Percentiles rank a stretch among this genome's conserved stretches.
These are phyloP conservation scores for Thera obeliscata DNA, from an alignment of 2,888 invertebrate species.

Conservation along the genomic window DNA sequence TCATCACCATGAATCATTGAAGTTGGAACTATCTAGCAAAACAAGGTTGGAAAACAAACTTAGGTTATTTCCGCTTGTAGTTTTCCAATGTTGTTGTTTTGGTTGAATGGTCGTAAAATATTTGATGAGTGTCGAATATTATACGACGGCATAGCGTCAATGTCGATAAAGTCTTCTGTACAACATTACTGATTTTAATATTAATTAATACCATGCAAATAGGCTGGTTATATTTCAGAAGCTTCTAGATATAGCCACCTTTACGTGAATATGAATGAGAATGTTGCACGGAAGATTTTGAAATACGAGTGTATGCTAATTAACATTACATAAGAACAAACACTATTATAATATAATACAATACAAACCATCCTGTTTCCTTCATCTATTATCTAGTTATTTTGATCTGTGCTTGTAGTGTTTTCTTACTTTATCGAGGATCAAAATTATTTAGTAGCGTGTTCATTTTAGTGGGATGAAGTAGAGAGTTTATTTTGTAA, in stretches of 20 bases:
- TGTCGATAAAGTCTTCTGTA: constrained; percentile 59
- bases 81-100: constrained; percentile 59
- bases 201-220: constrained; percentile 21
- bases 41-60: constrained; percentile 54
- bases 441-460: constrained; percentile 48
- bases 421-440: constrained; percentile 68
- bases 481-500: constrained; percentile 65
- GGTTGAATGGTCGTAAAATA: constrained; percentile 61
- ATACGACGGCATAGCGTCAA: constrained; percentile 70
- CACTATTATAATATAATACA: constrained; percentile 34
- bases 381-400: constrained; percentile 62
- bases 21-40: constrained; percentile 62
- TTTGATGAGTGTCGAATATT: constrained; percentile 58
- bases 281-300: constrained; percentile 68
- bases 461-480: constrained; percentile 35
- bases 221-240: background rate
- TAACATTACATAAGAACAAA: constrained; percentile 45
- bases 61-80: constrained; percentile 34
- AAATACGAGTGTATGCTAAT: constrained; percentile 70
- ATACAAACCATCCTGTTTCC: constrained; percentile 67
- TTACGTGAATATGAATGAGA: constrained; percentile 33
- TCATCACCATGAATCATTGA: constrained; percentile 36
- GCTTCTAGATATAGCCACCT: background rate
- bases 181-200: constrained; percentile 49
- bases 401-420: constrained; percentile 73